Base-by-base conservation (phyloP, 2,888 invertebrate genomes). In the Thereva nobilitata region DNA sequence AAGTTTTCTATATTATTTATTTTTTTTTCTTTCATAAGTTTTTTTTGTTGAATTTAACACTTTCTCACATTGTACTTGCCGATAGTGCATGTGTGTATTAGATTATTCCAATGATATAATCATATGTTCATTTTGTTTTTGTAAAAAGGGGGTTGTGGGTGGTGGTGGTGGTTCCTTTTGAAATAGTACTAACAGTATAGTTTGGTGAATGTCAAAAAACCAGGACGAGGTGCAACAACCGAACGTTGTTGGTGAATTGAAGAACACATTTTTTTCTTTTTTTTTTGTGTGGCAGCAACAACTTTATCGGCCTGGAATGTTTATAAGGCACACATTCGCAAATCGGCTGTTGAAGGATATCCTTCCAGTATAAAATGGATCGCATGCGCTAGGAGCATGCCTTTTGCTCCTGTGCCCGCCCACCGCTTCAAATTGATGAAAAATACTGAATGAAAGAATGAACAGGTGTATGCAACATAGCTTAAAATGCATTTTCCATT, bases 361-460 rank as follows among this genome's bases (percentile, higher is more conserved):
- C 12, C 49, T 38, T 8, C 40, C 42, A 49, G 38, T 38, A 9
- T 5, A 7, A 2, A n/a, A 8, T 38, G 4, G 40, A 8, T 45
- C 64, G 64, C 64, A 64, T 37, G 64, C 64, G 64, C 40, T 53
- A 23, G 37, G 64, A 47, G 47, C 54, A 64, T 54, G 64, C 45
- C 12, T 38, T 9, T 52, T 47, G 55, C 54, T 53, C 64, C 45
- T 64, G 64, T 64, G 40, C 53, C 64, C 64, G 64, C 64, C 64
- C 47, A 64, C 64, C 64, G 64, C 64, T 55, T n/a, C 44, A 12
- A 3, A 35, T 55, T 45, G 10, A 42, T 45, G 8, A 64, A 41
- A 64, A 44, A 55, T 23, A 10, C 47, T 64, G 38, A 64, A 64
- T 64, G 64, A 64, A 64, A 53, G 64, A 55, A 64, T 45, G 64